These are phyloP conservation scores for Eonycteris spelaea DNA, from an alignment of 2,113 vertebrate species.

Conservation along the genomic window DNA sequence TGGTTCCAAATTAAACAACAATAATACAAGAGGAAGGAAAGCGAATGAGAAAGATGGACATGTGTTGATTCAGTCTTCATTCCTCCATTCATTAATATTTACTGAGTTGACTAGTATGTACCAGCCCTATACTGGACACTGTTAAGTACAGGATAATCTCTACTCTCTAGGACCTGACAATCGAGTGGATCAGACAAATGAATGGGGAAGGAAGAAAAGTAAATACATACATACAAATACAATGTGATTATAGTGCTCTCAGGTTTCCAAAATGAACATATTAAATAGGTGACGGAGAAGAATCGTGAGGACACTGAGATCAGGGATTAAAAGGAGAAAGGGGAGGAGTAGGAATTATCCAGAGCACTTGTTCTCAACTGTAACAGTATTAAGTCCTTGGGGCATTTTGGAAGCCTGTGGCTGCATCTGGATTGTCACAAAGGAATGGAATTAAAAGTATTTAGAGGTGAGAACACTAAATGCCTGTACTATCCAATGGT, in stretches of 20 bases:
- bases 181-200: not conserved
- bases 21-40: not conserved
- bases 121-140: not conserved
- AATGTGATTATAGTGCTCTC: not conserved
- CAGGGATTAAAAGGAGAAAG: not conserved
- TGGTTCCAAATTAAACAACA: not conserved
- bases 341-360: not conserved
- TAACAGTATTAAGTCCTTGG: not conserved
- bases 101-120: not conserved
- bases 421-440: not conserved
- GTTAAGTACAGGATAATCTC: not conserved
- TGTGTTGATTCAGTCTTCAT: not conserved
- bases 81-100: not conserved
- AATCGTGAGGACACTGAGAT: not conserved
- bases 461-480: not conserved
- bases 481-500: not conserved
- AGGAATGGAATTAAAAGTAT: not conserved
- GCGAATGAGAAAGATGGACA: not conserved
- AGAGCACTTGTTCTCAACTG: not conserved
- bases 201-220: not conserved
- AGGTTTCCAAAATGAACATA: not conserved
- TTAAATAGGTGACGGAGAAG: not conserved
- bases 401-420: not conserved
- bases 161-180: not conserved
- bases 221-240: not conserved